A percentile compares a stretch with the other conserved stretches of the same genome.
These are phyloP conservation scores for Tricholauxania praeusta DNA, from an alignment of 2,888 invertebrate genomes.

Conservation along the genomic window DNA sequence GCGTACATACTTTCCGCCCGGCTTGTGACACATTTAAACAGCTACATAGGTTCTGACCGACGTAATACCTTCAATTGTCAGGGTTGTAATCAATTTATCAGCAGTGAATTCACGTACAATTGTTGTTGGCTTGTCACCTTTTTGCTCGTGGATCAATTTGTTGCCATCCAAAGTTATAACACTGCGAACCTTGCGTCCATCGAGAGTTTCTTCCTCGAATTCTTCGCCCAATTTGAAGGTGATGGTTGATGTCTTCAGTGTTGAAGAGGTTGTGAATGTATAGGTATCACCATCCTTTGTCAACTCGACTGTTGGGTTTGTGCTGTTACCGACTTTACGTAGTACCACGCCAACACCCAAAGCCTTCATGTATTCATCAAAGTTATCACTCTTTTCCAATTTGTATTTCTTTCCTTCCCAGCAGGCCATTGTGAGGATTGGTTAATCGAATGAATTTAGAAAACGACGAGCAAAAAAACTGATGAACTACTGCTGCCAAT, in stretches of 20 bases:
- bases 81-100: slow-evolving; percentile 80
- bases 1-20: not conserved
- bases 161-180: slow-evolving; percentile 79
- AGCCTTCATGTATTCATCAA: slow-evolving; percentile 91
- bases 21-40: slow-evolving; percentile 65
- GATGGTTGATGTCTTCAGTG: slow-evolving; percentile 87
- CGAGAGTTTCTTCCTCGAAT: slow-evolving; percentile 90
- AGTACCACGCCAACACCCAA: slow-evolving; percentile 89
- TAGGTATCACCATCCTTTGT: slow-evolving; percentile 80
- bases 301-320: slow-evolving; percentile 85
- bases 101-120: slow-evolving; percentile 81
- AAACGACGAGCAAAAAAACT: too few relatives aligned
- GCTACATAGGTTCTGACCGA: slow-evolving; percentile 80
- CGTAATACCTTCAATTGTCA: slow-evolving; percentile 78
- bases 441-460: too few relatives aligned
- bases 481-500: too few relatives aligned
- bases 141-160: slow-evolving; percentile 84
- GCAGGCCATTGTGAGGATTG: slow-evolving; percentile 56
- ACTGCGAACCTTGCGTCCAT: slow-evolving; percentile 82
- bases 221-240: slow-evolving; percentile 87
- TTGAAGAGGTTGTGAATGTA: slow-evolving; percentile 83
- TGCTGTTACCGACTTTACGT: slow-evolving; percentile 85
- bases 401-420: slow-evolving; percentile 83
- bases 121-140: slow-evolving; percentile 75
- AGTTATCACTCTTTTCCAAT: slow-evolving; percentile 81